Evolutionary conservation across 2,888 invertebrate species (phyloP), one percentile per base, ranked within the genome.

Genomic region (Acheta domesticus): DNA sequence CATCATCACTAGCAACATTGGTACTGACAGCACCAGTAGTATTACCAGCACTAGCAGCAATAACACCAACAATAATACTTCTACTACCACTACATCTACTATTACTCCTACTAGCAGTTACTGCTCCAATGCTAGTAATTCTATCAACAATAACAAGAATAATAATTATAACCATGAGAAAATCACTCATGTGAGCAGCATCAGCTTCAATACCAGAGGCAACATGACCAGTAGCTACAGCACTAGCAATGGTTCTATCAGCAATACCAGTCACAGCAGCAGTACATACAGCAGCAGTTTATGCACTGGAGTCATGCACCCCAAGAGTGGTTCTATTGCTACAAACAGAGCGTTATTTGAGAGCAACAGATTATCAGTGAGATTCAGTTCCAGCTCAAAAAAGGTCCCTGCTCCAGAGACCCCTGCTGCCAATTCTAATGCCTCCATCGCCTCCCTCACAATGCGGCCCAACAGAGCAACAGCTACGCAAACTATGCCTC

Each of bases 401-500:
- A 75, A 49, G 16, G 62, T 62, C 16, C 14, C 14, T 14, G 62
- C 16, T 14, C 62, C n/a, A 14, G 62, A 62, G n/a, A n/a, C 62
- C 14, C 62, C 62, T 62, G 36, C 36, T 36, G 36, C 36, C 36
- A 36, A 36, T 5, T 36, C 36, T 36, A 36, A 36, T 36, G 36
- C 36, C 5, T 36, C 36, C 36, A n/a, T 62, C 1, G 62, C 62
- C 4, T 62, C 62, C n/a, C 16, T 62, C 4, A 62, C 16, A 14
- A 14, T n/a, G 16, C 62, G 62, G 16, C 14, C n/a, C 19, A 81
- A 79, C 74, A 81, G 86, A 79, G 87, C 87, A 0, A 86, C 85
- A 2, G 87, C 85, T 2, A 86, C 86, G 77, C 87, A 87, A 82
- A 87, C 88, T 19, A 87, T 88, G 86, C 87, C 88, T 2, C 85